Percentiles rank a stretch among this genome's conserved stretches.
These are phyloP conservation scores for Heliconius sara DNA, from an alignment of 2,888 invertebrate species.

Conservation along the genomic window DNA sequence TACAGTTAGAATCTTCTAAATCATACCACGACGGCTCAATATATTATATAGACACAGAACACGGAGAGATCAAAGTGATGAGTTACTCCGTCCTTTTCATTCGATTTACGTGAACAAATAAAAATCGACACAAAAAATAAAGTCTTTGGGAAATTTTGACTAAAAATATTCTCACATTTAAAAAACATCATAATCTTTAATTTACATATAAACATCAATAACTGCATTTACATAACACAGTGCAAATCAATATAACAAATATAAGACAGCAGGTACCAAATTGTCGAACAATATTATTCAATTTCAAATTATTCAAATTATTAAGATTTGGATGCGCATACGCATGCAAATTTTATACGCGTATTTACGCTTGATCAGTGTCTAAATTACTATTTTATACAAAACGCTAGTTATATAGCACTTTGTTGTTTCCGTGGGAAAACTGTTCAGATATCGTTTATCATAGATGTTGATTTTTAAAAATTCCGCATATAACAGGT, in stretches of 20 bases:
- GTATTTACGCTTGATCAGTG: conserved; percentile 71
- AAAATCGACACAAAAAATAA: background rate
- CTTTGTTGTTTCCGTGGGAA: conserved; percentile 51
- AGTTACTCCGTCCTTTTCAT: background rate
- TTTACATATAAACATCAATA: conserved; percentile 53
- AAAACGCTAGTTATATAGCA: conserved; percentile 63
- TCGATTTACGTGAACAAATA: background rate
- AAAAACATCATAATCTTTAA: conserved; percentile 47
- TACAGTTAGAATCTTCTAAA: no score
- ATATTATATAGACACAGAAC: no score
- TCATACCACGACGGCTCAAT: no score
- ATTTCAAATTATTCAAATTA: conserved; percentile 78
- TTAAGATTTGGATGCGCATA: conserved; percentile 54
- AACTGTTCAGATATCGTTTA: background rate
- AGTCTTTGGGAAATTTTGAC: conserved; percentile 48
- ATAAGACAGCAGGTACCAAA: conserved; percentile 12
- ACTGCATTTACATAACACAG: conserved; percentile 48
- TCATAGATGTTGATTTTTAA: background rate
- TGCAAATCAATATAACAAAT: conserved; percentile 27
- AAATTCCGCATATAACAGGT: background rate
- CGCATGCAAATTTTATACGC: conserved; percentile 72
- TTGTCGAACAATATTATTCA: conserved; percentile 55
- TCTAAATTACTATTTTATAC: conserved; percentile 79
- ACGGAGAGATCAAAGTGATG: background rate
- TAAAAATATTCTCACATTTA: conserved; percentile 51